Evolutionary conservation across 1,140 invertebrate species (phyloP).

Genomic region (Rhynchophorus ferrugineus): DNA sequence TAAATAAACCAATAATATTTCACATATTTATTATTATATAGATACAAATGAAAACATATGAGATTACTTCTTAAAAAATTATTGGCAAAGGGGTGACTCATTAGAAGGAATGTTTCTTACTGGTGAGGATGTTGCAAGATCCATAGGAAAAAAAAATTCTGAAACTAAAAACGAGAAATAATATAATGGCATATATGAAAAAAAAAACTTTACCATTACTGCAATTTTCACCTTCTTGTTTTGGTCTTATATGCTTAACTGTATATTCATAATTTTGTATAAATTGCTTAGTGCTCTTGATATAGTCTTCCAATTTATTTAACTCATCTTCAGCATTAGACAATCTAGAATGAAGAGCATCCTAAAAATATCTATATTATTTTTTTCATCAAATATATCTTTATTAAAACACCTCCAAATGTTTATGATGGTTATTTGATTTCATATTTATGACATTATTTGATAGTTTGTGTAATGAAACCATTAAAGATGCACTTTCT

Average conservation of each 20-base stretch:
- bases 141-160: no score
- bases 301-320: background rate
- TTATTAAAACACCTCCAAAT: background rate
- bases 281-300: background rate
- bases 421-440: background rate
- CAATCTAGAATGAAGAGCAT: background rate
- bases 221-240: background rate
- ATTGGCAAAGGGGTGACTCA: no score
- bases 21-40: no score
- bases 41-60: no score
- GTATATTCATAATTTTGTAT: background rate
- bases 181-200: background rate
- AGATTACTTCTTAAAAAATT: no score
- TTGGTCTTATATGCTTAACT: background rate
- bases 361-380: background rate
- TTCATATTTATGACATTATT: background rate
- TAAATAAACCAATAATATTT: no score
- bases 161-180: background rate
- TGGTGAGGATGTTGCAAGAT: slow-evolving; percentile 3
- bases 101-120: no score
- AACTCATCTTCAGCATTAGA: background rate
- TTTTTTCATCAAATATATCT: no score
- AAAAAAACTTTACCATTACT: background rate
- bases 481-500: background rate
- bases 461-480: background rate